Conservation (phyloP, 2,797 vertebrate species). For the Sebastes vulpes region DNA sequence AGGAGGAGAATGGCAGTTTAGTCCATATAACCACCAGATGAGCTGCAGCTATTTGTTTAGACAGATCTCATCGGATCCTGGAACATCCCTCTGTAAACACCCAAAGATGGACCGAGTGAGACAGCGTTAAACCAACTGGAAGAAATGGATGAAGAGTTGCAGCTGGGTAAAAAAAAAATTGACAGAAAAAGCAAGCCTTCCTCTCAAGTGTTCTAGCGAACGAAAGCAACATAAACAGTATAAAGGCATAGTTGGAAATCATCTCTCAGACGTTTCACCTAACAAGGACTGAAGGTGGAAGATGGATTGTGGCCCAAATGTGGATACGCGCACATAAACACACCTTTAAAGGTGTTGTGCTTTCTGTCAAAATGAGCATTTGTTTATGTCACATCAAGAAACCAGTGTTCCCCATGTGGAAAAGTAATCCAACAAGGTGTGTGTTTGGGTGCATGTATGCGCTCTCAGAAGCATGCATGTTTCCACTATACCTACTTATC, state of each 20-base stretch:
- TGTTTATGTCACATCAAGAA: conserved; percentile 28
- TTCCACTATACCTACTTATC: conserved; percentile 31
- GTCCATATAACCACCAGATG: conserved; percentile 37
- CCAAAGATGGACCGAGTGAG: conserved; percentile 17
- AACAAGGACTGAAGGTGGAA: neutral
- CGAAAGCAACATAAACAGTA: conserved; percentile 33
- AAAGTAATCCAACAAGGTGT: conserved; percentile 12
- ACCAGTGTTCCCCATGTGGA: conserved; percentile 6
- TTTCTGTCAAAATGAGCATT: conserved; percentile 51
- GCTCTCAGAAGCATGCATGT: neutral
- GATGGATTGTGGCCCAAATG: conserved; percentile 12
- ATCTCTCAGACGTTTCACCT: neutral
- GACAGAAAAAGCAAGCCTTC: conserved; percentile 36
- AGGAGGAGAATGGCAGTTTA: conserved; percentile 3
- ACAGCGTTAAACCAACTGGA: conserved; percentile 34
- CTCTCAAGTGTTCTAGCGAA: neutral
- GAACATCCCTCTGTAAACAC: conserved; percentile 31
- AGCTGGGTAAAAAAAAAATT: neutral
- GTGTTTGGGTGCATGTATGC: neutral
- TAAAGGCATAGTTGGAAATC: conserved; percentile 24
- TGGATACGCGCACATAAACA: neutral
- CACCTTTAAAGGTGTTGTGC: conserved; percentile 29
- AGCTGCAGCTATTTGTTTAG: conserved; percentile 59
- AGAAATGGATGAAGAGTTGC: conserved; percentile 32
- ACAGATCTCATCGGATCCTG: conserved; percentile 38